Evolutionary conservation across 2,888 invertebrate species (phyloP), one percentile per base, ranked within the genome.

Genomic region (Rhodophaea formosa): DNA sequence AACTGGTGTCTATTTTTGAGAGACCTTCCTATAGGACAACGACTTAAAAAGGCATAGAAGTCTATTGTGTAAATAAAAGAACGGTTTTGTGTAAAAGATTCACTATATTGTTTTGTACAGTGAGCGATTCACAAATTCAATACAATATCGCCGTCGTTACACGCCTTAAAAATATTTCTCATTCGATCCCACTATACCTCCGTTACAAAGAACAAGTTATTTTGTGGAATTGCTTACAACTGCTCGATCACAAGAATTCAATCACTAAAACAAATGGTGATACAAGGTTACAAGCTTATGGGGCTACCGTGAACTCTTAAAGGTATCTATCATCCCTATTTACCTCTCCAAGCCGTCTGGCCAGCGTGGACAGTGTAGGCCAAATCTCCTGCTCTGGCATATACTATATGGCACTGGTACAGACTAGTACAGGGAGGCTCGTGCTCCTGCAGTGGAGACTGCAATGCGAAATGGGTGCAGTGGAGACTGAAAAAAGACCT

Each of bases 21-120:
- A n/a, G n/a, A n/a, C n/a, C n/a, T n/a, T n/a, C n/a, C n/a, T n/a
- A n/a, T n/a, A n/a, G n/a, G n/a, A n/a, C n/a, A n/a, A n/a, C n/a
- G n/a, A n/a, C n/a, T n/a, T n/a, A n/a, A n/a, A n/a, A n/a, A n/a
- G n/a, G n/a, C n/a, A n/a, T n/a, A n/a, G n/a, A n/a, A n/a, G n/a
- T n/a, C n/a, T n/a, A n/a, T n/a, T 12, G 10, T 12, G 35, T 58
- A 77, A 83, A 79, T 76, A 71, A 83, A 82, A 84, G 65, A 76
- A 66, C 62, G 63, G 63, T 66, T 62, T 74, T 75, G 83, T 85
- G 87, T 84, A 88, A 86, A 86, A 83, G 80, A 82, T 77, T 80
- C 80, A 86, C 87, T 89, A 84, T 89, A 89, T 89, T 89, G 88
- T 86, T 87, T 86, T 86, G 87, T 82, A 84, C 79, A 83, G 64